Evolutionary conservation across 2,888 invertebrate species (phyloP).

Genomic region (Neuroscelio doddi): DNA sequence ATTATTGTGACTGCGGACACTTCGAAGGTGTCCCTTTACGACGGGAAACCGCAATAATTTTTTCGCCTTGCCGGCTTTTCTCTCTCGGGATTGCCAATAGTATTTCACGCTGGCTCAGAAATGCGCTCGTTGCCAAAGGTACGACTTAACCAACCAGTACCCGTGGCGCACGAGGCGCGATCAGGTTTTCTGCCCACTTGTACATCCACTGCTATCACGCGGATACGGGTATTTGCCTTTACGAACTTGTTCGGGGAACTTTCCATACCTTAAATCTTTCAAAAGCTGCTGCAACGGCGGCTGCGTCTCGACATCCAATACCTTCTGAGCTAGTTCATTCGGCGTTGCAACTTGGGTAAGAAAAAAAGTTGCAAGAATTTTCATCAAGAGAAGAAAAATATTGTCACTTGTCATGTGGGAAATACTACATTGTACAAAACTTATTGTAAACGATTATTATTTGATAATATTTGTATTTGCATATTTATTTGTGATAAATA

Average conservation of each 20-base stretch:
- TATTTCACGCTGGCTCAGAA: constrained; percentile 5
- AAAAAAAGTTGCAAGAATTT: no score
- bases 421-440: no score
- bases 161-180: constrained; percentile 18
- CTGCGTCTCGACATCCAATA: no score
- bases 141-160: constrained; percentile 23
- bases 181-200: constrained; percentile 27
- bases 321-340: no score
- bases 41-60: not conserved
- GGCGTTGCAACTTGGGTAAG: no score
- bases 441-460: no score
- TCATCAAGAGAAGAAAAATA: no score
- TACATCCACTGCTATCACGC: constrained; percentile 6
- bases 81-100: constrained; percentile 1
- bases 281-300: no score
- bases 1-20: not conserved
- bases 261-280: constrained; percentile 4
- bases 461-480: no score
- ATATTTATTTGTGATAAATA: no score
- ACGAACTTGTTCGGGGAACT: constrained; percentile 6
- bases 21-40: constrained; percentile 3
- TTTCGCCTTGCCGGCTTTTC: not conserved
- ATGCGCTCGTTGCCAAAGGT: constrained; percentile 4
- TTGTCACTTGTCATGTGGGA: no score
- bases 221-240: constrained; percentile 1